Evolutionary conservation across 2,888 invertebrate genomes (phyloP).

Genomic region (Nipponacmea schrenckii): DNA sequence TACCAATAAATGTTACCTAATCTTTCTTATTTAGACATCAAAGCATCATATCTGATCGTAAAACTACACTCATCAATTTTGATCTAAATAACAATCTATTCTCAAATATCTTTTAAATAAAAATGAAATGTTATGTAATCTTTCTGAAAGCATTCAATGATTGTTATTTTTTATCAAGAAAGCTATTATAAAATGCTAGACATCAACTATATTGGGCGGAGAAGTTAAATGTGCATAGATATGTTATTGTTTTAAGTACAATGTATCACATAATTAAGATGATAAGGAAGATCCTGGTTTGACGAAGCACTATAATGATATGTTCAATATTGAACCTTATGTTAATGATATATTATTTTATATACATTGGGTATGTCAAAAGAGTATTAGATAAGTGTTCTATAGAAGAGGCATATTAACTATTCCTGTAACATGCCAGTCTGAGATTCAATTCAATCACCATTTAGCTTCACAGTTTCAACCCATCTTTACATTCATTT

Average conservation of each 20-base stretch:
- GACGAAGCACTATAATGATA: conserved; percentile 1
- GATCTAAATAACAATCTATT: no score
- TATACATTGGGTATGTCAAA: not conserved
- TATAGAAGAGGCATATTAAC: not conserved
- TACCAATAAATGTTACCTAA: no score
- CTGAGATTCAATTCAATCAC: not conserved
- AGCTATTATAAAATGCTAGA: no score
- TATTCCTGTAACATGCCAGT: conserved; percentile 1
- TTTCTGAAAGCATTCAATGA: no score
- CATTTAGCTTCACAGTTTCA: not conserved
- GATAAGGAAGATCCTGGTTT: not conserved
- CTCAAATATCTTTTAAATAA: no score
- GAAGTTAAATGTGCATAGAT: not conserved
- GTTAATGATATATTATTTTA: not conserved
- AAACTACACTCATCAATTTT: no score
- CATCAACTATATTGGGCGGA: not conserved
- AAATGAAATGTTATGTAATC: no score
- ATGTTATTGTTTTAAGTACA: conserved; percentile 1
- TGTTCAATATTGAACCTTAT: not conserved
- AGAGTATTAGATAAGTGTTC: not conserved
- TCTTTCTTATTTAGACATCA: no score
- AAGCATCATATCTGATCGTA: no score
- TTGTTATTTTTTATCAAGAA: no score
- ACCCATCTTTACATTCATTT: no score
- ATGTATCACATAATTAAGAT: not conserved